Evolutionary conservation across 2,888 invertebrate genomes (phyloP).

Genomic region (Achlya flavicornis): DNA sequence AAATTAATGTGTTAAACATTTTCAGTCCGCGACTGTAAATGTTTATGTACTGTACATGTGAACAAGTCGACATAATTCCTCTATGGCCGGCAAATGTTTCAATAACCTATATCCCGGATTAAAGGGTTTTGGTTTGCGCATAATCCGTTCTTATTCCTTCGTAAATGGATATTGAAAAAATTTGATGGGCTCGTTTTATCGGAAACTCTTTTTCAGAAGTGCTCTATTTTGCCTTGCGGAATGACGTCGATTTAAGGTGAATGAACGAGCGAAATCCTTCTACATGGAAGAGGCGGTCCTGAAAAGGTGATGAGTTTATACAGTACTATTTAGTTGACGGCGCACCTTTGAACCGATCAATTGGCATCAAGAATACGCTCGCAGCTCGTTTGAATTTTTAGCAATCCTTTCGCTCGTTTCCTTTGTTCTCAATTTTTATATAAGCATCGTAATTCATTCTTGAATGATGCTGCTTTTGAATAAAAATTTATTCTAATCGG

Average conservation of each 20-base stretch:
- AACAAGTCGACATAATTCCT: constrained; percentile 58
- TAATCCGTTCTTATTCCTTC: constrained; percentile 77
- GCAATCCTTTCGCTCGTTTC: constrained; percentile 53
- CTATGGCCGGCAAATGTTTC: constrained; percentile 63
- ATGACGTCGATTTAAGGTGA: constrained; percentile 82
- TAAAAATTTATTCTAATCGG: not conserved
- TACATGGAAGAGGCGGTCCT: constrained; percentile 80
- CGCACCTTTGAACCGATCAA: constrained; percentile 75
- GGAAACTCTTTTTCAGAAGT: constrained; percentile 76
- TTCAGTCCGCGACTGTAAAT: constrained; percentile 19
- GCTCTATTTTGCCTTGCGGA: constrained; percentile 78
- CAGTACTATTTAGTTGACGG: constrained; percentile 75
- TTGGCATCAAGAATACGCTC: constrained; percentile 66
- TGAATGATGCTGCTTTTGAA: not conserved
- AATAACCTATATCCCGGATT: constrained; percentile 73
- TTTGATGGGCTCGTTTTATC: constrained; percentile 75
- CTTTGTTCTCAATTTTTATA: constrained; percentile 34
- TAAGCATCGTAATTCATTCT: constrained; percentile 8
- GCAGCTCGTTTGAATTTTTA: constrained; percentile 52
- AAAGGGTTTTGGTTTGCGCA: constrained; percentile 71
- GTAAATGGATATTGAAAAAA: constrained; percentile 81
- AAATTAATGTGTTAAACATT: no score
- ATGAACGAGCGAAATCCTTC: constrained; percentile 79
- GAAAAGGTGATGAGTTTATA: constrained; percentile 79
- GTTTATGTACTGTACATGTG: constrained; percentile 41